Evolutionary conservation across 2,888 invertebrate genomes (phyloP), one percentile per base, ranked within the genome.

Genomic region (Torymus tubicola): DNA sequence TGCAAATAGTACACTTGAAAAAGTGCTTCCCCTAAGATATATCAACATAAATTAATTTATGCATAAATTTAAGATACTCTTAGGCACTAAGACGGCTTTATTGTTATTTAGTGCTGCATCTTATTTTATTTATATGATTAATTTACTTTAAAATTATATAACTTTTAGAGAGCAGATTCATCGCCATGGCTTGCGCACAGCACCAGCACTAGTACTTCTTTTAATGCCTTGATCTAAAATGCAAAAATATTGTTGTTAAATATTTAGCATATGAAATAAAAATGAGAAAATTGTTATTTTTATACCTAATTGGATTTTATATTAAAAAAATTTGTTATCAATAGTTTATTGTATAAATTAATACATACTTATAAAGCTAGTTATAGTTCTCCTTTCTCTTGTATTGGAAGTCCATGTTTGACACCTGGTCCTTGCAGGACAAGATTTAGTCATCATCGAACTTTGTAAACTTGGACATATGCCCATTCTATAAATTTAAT

Each of bases 161-260:
- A 42, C 16, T 42, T 18, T 73, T 21, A 21, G 53, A 67, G 55
- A 67, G 57, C 57, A 78, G 83, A 58, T 83, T 87, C 84, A 89
- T 84, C 90, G 87, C 90, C 90, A 90, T 68, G 90, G 90, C 82
- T 90, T 90, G 0, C 90, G 87, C 75, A 90, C 89, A 21, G 90
- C 87, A 67, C 90, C 90, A 57, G 90, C 89, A 74, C 90, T 90
- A 53, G 90, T 90, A 82, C 90, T 90, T 76, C 90, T 86, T 83
- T 89, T 90, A 76, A 90, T 90, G 75, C 88, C 87, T 80, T 88
- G 88, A 86, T 86, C 90, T 90, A 81, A n/a, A 84, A 84, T n/a
- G 18, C 31, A 69, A 63, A 53, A 24, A 21, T 61, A 73, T 57
- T 21, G 42, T 57, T 72, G 11, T n/a, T 61, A 16, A 50, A 64